A percentile compares a stretch with the other conserved stretches of the same genome.
Evolutionary conservation across 2,797 vertebrate genomes (phyloP).

Genomic region (Synaphobranchus kaupii): DNA sequence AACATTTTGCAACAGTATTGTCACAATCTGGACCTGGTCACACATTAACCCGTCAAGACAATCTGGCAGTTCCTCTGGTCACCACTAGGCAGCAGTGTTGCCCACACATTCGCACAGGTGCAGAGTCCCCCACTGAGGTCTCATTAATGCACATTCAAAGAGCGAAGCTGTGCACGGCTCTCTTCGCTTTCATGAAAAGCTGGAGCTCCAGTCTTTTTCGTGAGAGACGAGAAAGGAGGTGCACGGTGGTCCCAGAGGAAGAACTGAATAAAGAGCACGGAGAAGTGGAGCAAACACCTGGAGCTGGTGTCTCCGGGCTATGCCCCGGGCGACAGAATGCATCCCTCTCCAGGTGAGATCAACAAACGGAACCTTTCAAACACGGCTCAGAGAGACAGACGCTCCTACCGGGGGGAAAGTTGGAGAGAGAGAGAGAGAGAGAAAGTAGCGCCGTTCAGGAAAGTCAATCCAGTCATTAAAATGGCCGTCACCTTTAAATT

Average conservation of each 20-base stretch:
- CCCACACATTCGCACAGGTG: slow-evolving; percentile 50
- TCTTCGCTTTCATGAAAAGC: slow-evolving; percentile 70
- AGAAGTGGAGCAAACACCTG: slow-evolving; percentile 76
- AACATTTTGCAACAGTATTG: not conserved
- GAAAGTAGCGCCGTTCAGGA: slow-evolving; percentile 3
- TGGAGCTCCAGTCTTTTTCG: slow-evolving; percentile 55
- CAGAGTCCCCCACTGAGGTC: slow-evolving; percentile 19
- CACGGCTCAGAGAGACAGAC: not conserved
- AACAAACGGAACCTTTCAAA: slow-evolving; percentile 33
- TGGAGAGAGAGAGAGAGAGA: not conserved
- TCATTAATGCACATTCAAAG: slow-evolving; percentile 38
- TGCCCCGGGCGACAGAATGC: slow-evolving; percentile 74
- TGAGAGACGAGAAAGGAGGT: slow-evolving; percentile 4
- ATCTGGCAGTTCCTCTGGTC: slow-evolving; percentile 58
- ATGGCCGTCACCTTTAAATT: not conserved
- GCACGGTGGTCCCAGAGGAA: slow-evolving; percentile 64
- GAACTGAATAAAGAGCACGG: slow-evolving; percentile 60
- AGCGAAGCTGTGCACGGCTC: slow-evolving; percentile 47
- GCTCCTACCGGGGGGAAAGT: not conserved
- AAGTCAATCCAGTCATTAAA: slow-evolving; percentile 18
- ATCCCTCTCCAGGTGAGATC: slow-evolving; percentile 63
- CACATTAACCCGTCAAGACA: not conserved
- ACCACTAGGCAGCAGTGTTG: slow-evolving; percentile 75
- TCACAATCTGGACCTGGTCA: slow-evolving; percentile 5
- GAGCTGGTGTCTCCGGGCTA: slow-evolving; percentile 73